A percentile compares a stretch with the other conserved stretches of the same genome.
Evolutionary conservation across 2,113 vertebrate species (phyloP).

Genomic region (Odocoileus virginianus): DNA sequence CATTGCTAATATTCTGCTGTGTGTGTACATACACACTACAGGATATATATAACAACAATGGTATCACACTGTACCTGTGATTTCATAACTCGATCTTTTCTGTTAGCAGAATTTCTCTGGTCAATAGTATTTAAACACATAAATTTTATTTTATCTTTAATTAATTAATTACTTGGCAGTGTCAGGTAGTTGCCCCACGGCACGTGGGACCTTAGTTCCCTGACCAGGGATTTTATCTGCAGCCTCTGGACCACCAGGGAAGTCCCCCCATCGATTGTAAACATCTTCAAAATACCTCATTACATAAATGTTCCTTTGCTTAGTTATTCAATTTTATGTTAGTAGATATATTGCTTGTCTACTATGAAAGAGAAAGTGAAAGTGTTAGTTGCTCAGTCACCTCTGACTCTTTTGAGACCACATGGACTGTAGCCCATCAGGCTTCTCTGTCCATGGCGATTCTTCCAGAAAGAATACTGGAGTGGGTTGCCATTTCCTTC

Average conservation of each 20-base stretch:
- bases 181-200: not conserved
- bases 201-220: not conserved
- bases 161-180: not conserved
- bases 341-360: not conserved
- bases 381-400: not conserved
- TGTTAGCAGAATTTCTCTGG: constrained; percentile 1
- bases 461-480: not conserved
- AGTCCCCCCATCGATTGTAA: not conserved
- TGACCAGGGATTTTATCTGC: not conserved
- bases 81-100: not conserved
- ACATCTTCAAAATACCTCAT: not conserved
- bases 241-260: not conserved
- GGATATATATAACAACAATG: not conserved
- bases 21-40: not conserved
- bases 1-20: constrained; percentile 28
- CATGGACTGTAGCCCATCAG: not conserved
- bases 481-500: not conserved
- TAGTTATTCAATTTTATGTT: not conserved
- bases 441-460: not conserved
- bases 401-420: not conserved
- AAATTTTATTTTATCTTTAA: not conserved
- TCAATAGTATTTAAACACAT: not conserved
- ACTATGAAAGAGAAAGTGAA: not conserved
- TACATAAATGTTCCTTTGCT: not conserved
- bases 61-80: not conserved